Evolutionary conservation across 2,888 invertebrate species (phyloP).

Genomic region (Nomada hirtipes): DNA sequence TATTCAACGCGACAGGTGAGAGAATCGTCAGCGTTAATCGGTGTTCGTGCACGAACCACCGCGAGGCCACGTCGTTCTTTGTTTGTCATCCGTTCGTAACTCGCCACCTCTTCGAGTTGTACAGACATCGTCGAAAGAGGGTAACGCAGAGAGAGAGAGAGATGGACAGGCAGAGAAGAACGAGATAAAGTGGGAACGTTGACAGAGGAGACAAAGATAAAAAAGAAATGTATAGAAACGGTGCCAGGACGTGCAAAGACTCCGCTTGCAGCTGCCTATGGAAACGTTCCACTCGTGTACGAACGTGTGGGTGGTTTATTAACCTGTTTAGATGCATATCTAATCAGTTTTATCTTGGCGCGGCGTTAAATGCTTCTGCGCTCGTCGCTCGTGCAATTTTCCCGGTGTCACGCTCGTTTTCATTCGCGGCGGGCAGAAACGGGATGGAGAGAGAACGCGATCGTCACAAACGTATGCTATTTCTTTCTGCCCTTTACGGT

Average conservation of each 20-base stretch:
- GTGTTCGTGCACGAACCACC: constrained; percentile 61
- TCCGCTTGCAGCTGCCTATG: constrained; percentile 46
- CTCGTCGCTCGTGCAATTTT: constrained; percentile 30
- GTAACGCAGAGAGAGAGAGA: constrained; percentile 20
- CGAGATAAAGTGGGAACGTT: constrained; percentile 6
- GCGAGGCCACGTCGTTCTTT: constrained; percentile 67
- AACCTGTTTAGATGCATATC: constrained; percentile 64
- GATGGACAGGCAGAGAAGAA: not conserved
- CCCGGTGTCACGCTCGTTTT: constrained; percentile 22
- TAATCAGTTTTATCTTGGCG: constrained; percentile 52
- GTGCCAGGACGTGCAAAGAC: constrained; percentile 63
- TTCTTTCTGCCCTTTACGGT: constrained; percentile 20
- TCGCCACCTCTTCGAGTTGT: constrained; percentile 54
- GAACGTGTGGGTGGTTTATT: constrained; percentile 62
- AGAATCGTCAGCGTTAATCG: constrained; percentile 72
- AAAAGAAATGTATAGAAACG: constrained; percentile 35
- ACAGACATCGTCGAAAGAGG: constrained; percentile 37
- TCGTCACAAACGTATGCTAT: not conserved
- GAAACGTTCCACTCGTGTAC: constrained; percentile 57
- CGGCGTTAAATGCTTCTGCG: constrained; percentile 47
- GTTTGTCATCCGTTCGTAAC: constrained; percentile 69
- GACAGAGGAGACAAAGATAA: constrained; percentile 5
- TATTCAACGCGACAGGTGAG: constrained; percentile 41
- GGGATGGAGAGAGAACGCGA: not conserved
- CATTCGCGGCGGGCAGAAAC: not conserved